Conservation (phyloP, 2,797 vertebrate genomes). For the Limosa lapponica region DNA sequence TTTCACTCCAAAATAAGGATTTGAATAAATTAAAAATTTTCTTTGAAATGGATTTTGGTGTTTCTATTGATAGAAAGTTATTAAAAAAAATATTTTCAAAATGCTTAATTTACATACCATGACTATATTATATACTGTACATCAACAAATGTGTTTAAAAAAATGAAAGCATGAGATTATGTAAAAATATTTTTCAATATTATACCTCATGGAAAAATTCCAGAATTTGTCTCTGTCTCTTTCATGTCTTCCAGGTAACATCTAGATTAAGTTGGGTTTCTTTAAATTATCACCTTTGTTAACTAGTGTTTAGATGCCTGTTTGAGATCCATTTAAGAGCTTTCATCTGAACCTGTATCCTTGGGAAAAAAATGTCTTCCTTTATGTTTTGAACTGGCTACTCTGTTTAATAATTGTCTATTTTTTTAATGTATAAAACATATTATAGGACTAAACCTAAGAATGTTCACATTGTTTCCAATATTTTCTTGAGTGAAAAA, state of each 20-base stretch:
- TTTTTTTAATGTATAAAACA: not conserved
- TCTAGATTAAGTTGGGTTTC: not conserved
- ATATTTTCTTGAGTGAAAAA: not conserved
- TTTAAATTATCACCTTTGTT: not conserved
- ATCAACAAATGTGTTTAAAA: not conserved
- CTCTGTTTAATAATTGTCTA: not conserved
- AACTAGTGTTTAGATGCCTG: not conserved
- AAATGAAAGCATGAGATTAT: not conserved
- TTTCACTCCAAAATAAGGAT: not conserved
- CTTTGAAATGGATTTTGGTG: not conserved
- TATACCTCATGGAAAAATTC: not conserved
- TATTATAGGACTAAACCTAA: not conserved
- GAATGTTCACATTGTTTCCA: not conserved
- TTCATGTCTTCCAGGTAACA: not conserved
- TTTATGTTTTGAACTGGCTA: not conserved
- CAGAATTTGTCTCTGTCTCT: not conserved
- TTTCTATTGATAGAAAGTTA: not conserved
- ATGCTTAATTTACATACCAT: not conserved
- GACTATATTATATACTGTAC: not conserved
- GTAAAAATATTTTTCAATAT: not conserved
- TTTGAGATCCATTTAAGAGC: not conserved
- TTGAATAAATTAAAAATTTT: not conserved
- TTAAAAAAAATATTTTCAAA: not conserved
- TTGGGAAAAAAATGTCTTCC: accelerated
- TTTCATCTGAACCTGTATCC: not conserved